These are phyloP conservation scores for Callitettix versicolor DNA, from an alignment of 1,140 invertebrate genomes.

Conservation along the genomic window DNA sequence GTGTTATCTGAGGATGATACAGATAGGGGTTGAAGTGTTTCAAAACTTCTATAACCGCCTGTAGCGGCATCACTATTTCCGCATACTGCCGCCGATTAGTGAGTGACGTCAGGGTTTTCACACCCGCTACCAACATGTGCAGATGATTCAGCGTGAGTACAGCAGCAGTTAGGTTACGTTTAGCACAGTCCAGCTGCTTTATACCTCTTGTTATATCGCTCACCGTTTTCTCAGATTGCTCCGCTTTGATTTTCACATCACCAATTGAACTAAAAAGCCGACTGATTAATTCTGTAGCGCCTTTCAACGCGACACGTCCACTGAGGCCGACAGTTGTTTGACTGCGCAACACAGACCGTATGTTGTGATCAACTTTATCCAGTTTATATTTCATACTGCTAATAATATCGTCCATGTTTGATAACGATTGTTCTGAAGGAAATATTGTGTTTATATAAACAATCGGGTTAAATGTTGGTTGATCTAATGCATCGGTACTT, in stretches of 20 bases:
- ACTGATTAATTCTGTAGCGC: constrained; percentile 82
- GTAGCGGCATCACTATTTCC: constrained; percentile 86
- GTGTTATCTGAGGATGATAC: constrained; percentile 42
- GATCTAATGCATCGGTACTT: constrained; percentile 83
- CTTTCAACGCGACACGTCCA: constrained; percentile 69
- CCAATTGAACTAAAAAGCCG: constrained; percentile 84
- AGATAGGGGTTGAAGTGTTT: constrained; percentile 76
- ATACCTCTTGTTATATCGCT: constrained; percentile 97
- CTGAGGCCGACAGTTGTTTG: constrained; percentile 71
- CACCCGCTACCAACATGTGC: constrained; percentile 94
- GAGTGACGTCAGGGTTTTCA: constrained; percentile 71
- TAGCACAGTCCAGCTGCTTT: constrained; percentile 97
- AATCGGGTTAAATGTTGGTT: constrained; percentile 85
- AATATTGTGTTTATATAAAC: constrained; percentile 96
- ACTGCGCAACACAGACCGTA: constrained; percentile 71
- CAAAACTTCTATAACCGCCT: constrained; percentile 92
- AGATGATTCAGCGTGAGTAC: constrained; percentile 97
- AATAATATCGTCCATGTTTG: constrained; percentile 91
- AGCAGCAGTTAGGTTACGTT: constrained; percentile 89
- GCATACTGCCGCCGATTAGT: constrained; percentile 76
- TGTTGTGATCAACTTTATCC: constrained; percentile 73
- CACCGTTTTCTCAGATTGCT: constrained; percentile 92
- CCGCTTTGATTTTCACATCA: constrained; percentile 86
- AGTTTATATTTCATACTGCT: constrained; percentile 78
- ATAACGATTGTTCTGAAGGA: constrained; percentile 93